Evolutionary conservation across 2,797 vertebrate genomes (phyloP), one percentile per base, ranked within the genome.

Genomic region (Bucorvus abyssinicus): DNA sequence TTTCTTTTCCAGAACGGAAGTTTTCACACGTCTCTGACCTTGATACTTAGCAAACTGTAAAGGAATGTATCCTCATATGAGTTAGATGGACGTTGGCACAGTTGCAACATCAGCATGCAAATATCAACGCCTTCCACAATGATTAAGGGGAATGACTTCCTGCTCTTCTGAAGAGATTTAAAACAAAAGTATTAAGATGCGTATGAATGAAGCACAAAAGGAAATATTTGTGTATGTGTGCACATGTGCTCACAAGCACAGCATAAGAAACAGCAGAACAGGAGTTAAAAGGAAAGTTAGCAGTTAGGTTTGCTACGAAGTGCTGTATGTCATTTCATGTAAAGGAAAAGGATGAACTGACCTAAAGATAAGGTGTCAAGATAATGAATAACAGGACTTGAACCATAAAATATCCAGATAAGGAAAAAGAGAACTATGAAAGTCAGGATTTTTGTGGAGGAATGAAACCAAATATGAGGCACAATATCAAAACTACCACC

Each of bases 1-100:
- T 57, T 82, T 93, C 75, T 84, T 29, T 85, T 71, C 49, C 88
- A 91, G 79, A 94, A 94, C 82, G 67, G 90, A 95, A 90, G 70
- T 32, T 93, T 86, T 81, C 84, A 65, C 42, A 84, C 12, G 1
- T 50, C 71, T 61, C 86, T 34, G 88, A 81, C 73, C 73, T 22
- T 8, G 2, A 63, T 19, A 77, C 44, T 87, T 86, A 30, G 65
- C 57, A 45, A 79, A 52, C 16, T 32, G 12, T 18, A 78, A 56
- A 24, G 2, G 34, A 74, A 60, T 0, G 2, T 44, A 19, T 7
- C 9, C 9, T 55, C 24, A 60, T 14, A 29, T 0, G 1, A 69
- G 14, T 7, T 27, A 30, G 40, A 56, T 30, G 60, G 65, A 38
- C 29, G 22, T 8, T 13, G 24, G 17, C 45, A 69, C 19, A 42